Base-by-base conservation (phyloP, 2,797 vertebrate genomes). In the Champsocephalus gunnari region DNA sequence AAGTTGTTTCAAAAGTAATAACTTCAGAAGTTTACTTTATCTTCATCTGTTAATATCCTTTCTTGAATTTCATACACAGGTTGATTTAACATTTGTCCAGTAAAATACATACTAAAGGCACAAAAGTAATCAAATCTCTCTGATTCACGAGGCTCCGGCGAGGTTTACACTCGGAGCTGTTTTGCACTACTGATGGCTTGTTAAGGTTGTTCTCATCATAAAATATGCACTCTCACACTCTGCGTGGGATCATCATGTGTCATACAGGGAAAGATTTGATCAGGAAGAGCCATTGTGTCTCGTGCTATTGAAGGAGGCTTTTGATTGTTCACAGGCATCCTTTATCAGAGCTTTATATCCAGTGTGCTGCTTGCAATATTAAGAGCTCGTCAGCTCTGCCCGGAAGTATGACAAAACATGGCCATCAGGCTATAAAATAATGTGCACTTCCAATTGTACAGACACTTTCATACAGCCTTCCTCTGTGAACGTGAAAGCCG, bases 401-500 rank as follows among this genome's bases (percentile, higher is more conserved):
- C 17, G 47, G 57, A 81, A 81, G 81, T 38, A 38, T 79, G 73
- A 71, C 55, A 79, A 78, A 82, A 82, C 68, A 65, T 41, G 43
- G 66, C 76, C 82, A 84, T 87, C 59, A 77, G 55, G 64, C 68
- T 57, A 8, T 59, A 72, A 79, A 64, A 66, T 62, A 82, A 84
- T 73, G 54, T 44, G 44, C 21, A 21, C 65, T 79, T 87, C 58
- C 74, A 79, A 74, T 88, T 88, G 9, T 85, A 70, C 43, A 49
- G 16, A 56, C 74, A 77, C 54, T 83, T 75, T 80, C 71, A 64
- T 72, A 61, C 71, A 64, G 67, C 32, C 55, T 73, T 71, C 53
- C 54, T 76, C 59, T 77, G 83, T 68, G 53, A 79, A 84, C 80
- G 53, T 62, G 50, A 83, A 82, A 82, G 59, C 80, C 28, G 55